Evolutionary conservation across 2,888 invertebrate species (phyloP).

Genomic region (Synergus laeviventris): DNA sequence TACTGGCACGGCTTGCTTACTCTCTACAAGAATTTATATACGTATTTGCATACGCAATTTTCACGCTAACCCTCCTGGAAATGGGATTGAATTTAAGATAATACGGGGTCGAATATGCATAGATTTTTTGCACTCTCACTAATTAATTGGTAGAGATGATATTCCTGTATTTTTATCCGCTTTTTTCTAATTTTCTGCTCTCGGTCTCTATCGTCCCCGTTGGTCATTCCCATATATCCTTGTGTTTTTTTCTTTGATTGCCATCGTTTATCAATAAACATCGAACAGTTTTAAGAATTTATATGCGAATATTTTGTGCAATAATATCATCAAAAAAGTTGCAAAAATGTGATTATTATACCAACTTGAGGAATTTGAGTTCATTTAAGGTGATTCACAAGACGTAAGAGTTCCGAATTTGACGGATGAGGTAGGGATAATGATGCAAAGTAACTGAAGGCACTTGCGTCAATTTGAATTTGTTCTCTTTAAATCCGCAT

Average conservation of each 20-base stretch:
- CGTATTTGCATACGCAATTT: slow-evolving; percentile 69
- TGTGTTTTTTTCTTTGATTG: slow-evolving; percentile 14
- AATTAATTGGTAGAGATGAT: slow-evolving; percentile 62
- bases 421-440: slow-evolving; percentile 43
- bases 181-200: slow-evolving; percentile 44
- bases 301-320: slow-evolving; percentile 38
- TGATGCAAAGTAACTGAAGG: slow-evolving; percentile 20
- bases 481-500: slow-evolving; percentile 44
- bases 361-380: too few relatives aligned
- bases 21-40: slow-evolving; percentile 61
- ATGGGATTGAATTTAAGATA: slow-evolving; percentile 66
- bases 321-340: slow-evolving; percentile 31
- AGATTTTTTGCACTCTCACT: slow-evolving; percentile 58
- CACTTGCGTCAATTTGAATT: slow-evolving; percentile 47
- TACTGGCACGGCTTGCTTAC: slow-evolving; percentile 59
- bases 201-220: slow-evolving; percentile 43
- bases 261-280: slow-evolving; percentile 55
- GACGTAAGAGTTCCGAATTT: slow-evolving; percentile 41
- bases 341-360: too few relatives aligned
- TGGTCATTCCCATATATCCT: slow-evolving; percentile 17
- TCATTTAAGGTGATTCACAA: slow-evolving; percentile 28
- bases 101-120: slow-evolving; percentile 63
- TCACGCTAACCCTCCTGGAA: slow-evolving; percentile 67
- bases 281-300: slow-evolving; percentile 46
- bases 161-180: slow-evolving; percentile 48